Conservation (phyloP, 2,113 vertebrate genomes). For the Beaufortia kweichowensis region DNA sequence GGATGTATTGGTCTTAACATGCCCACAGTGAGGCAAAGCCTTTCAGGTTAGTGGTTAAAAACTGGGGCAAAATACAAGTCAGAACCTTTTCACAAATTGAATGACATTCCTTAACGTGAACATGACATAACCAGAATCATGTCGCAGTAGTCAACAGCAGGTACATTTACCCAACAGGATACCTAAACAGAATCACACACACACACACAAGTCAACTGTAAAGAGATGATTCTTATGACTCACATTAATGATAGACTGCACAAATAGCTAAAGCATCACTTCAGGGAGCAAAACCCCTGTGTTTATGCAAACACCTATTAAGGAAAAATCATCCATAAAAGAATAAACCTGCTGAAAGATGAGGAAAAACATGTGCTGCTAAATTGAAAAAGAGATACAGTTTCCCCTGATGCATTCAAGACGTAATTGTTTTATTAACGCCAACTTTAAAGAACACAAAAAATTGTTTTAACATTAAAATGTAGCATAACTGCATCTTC, state of each 20-base stretch:
- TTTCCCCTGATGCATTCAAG: background rate
- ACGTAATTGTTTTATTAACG: background rate
- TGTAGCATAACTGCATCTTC: background rate
- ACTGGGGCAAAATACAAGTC: conserved; percentile 12
- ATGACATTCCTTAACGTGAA: background rate
- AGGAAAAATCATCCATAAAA: conserved; percentile 12
- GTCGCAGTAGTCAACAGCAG: conserved; percentile 9
- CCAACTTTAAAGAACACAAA: conserved; percentile 8
- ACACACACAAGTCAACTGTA: conserved; percentile 5
- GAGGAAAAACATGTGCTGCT: background rate
- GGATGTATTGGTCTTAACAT: conserved; percentile 19
- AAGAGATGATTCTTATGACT: conserved; percentile 15
- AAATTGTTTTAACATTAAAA: background rate
- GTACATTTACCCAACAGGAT: background rate
- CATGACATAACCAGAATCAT: conserved; percentile 29
- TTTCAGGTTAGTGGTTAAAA: background rate
- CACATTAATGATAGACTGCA: conserved; percentile 44
- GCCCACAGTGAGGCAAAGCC: conserved; percentile 1
- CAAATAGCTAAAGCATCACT: conserved; percentile 42
- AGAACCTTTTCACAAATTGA: conserved; percentile 21
- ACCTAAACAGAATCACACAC: conserved; percentile 27
- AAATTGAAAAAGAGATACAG: conserved; percentile 12
- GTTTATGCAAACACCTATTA: conserved; percentile 42
- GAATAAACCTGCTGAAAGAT: conserved; percentile 16
- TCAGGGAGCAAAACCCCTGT: conserved; percentile 33